Percentiles rank a stretch among this genome's conserved stretches.
These are phyloP conservation scores for Strix uralensis DNA, from an alignment of 2,113 vertebrate genomes.

Conservation along the genomic window DNA sequence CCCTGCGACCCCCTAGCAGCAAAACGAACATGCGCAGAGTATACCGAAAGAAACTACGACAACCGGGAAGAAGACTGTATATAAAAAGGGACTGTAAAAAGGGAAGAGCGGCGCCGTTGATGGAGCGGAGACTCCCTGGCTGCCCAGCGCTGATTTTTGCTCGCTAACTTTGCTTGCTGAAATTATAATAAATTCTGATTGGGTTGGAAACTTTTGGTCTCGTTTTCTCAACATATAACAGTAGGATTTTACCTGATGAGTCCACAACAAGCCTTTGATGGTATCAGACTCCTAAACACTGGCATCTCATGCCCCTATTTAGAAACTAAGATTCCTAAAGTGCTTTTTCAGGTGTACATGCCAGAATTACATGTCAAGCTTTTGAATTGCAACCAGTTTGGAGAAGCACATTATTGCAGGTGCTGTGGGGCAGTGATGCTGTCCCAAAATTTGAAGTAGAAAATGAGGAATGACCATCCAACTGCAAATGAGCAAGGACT, in stretches of 20 bases:
- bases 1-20: no score
- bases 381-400: not conserved
- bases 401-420: not conserved
- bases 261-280: not conserved
- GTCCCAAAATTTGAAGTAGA: not conserved
- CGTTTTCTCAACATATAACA: no score
- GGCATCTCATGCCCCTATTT: fast-evolving
- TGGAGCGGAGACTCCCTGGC: no score
- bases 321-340: not conserved
- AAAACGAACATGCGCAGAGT: no score
- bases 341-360: not conserved
- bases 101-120: no score
- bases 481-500: conserved; percentile 19
- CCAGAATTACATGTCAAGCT: not conserved
- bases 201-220: no score
- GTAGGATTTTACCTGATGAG: not conserved
- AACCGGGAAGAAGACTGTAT: no score
- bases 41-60: no score
- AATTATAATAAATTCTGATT: no score
- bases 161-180: no score
- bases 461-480: not conserved
- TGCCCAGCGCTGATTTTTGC: no score
- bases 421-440: not conserved
- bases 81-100: no score
- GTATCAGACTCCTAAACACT: not conserved